Evolutionary conservation across 2,888 invertebrate genomes (phyloP), one percentile per base, ranked within the genome.

Genomic region (Leucoptera coffeella): DNA sequence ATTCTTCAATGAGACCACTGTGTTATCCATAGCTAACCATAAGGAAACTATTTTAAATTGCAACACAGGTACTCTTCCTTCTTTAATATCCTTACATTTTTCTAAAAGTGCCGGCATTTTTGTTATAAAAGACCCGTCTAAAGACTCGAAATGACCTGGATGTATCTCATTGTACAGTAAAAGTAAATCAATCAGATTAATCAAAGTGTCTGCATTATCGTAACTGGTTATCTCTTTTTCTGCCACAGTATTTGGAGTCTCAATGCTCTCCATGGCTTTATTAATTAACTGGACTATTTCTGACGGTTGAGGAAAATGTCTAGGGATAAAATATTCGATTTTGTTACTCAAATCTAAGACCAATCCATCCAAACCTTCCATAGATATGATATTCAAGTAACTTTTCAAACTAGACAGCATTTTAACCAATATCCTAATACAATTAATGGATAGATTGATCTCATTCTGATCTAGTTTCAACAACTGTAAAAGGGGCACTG

Each of bases 371-470:
- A 42, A 36, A 19, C 59, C 55, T 34, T 50, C 50, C 24, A 46
- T 41, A 25, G 71, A 61, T 15, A 78, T 45, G 23, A 76, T 50
- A 37, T 72, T 60, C 27, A 79, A 69, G 29, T 73, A 74, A 28
- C 72, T 43, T 25, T 57, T 61, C 20, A 73, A 50, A 30, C 74
- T 75, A 28, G 60, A 50, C 28, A 75, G 50, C 47, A 81, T 64
- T 40, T 78, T 62, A 13, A 76, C 71, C 23, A 82, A 47, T 13
- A 78, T 51, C 30, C 54, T 53, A 4, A 71, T 41, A 36, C 73
- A 62, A 32, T 74, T 59, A 19, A 67, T 38, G 24, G 69, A 71
- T 15, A 75, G 48, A 4, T 50, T 45, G 6, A 7, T 17, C 6
- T 17, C 17, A 17, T 17, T 17, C 31, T 42, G 43, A 32, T 69